Conservation (phyloP, 2,797 vertebrate genomes). For the Saxicola maurus region DNA sequence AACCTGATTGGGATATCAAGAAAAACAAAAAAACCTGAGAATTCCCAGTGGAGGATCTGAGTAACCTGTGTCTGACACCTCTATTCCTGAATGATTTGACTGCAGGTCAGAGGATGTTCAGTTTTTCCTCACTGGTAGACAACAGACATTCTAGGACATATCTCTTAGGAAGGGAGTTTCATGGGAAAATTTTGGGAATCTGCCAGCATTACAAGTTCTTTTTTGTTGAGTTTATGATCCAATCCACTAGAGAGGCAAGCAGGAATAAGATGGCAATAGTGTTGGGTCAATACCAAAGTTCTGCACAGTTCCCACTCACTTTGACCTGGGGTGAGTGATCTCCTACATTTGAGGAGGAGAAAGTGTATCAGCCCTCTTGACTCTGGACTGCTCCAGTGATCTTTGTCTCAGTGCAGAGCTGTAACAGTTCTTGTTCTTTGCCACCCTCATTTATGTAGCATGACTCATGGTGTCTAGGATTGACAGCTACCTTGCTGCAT, state of each 20-base stretch:
- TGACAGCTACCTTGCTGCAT: background rate
- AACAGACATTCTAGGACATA: background rate
- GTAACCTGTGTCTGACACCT: background rate
- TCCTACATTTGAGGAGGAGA: background rate
- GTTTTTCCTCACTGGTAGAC: background rate
- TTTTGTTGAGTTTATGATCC: background rate
- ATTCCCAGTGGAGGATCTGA: background rate
- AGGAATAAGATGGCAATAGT: background rate
- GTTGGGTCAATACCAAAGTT: background rate
- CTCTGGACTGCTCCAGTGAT: background rate
- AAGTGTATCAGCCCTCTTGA: background rate
- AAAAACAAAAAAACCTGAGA: background rate
- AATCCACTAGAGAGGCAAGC: background rate
- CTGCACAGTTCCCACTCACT: background rate
- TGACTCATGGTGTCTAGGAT: background rate
- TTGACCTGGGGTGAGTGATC: background rate
- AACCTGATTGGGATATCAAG: background rate
- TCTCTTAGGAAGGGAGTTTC: background rate
- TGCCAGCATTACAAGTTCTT: background rate
- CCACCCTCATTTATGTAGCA: background rate
- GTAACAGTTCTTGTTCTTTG: background rate
- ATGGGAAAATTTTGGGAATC: background rate
- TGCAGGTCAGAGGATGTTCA: background rate
- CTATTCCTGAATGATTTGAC: background rate
- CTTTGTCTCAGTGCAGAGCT: background rate